phyloP scores from a whole-genome alignment of 2,797 vertebrate species.

The Okamejei kenojei region DNA sequence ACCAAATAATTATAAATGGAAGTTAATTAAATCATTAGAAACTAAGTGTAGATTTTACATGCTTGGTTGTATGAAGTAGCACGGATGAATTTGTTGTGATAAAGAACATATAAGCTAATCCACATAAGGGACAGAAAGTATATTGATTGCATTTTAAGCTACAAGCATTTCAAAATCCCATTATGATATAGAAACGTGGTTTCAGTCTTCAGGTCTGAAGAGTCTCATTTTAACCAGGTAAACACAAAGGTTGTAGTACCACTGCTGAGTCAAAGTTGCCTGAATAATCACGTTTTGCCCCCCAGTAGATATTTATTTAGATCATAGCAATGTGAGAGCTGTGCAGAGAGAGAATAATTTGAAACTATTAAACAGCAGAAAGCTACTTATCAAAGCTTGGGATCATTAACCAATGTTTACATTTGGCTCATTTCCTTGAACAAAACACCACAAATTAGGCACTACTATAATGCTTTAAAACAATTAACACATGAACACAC shows the following conservation, averaged over 20 bases:
- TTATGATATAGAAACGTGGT: neutral
- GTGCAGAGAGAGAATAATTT: neutral
- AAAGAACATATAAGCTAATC: neutral
- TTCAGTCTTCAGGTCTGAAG: neutral
- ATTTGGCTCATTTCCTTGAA: conserved; percentile 25
- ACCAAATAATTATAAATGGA: neutral
- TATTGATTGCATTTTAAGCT: neutral
- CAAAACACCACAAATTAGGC: conserved; percentile 12
- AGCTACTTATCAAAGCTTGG: conserved; percentile 3
- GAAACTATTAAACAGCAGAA: conserved; percentile 19
- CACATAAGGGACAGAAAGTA: neutral
- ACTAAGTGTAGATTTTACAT: neutral
- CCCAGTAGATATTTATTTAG: neutral
- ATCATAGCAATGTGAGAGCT: neutral
- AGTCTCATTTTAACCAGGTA: neutral
- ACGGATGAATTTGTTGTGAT: neutral
- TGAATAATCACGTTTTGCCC: neutral
- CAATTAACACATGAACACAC: conserved; percentile 27
- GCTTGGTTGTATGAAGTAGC: neutral
- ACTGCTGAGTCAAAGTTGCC: neutral
- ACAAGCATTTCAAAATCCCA: neutral
- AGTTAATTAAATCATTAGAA: neutral
- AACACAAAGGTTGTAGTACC: neutral
- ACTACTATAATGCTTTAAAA: neutral
- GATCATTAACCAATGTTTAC: conserved; percentile 31